Conservation (phyloP, 2,888 invertebrate species). For the Rhimphoctona megacephalus region DNA sequence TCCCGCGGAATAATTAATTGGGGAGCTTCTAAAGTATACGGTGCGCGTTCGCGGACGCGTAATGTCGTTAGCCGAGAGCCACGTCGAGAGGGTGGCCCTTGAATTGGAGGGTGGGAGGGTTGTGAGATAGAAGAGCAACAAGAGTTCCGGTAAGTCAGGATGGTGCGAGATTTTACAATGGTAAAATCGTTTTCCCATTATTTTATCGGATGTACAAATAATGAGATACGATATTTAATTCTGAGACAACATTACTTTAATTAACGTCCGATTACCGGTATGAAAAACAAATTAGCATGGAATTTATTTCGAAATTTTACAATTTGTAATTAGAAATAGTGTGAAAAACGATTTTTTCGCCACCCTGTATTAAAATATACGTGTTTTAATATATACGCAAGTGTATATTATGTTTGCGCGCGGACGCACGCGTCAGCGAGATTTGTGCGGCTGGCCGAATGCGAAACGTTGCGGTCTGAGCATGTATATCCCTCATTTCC, state of each 20-base stretch:
- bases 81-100: slow-evolving; percentile 68
- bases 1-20: slow-evolving; percentile 83
- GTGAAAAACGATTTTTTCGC: background rate
- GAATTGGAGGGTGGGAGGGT: slow-evolving; percentile 59
- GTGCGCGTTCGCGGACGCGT: slow-evolving; percentile 80
- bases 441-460: slow-evolving; percentile 79
- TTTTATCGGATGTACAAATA: background rate
- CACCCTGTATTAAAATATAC: slow-evolving; percentile 1
- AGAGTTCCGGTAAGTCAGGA: background rate
- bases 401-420: slow-evolving; percentile 59
- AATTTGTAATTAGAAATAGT: background rate
- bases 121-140: slow-evolving; percentile 21
- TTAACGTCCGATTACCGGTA: background rate
- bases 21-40: slow-evolving; percentile 80
- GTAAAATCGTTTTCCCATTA: slow-evolving; percentile 17
- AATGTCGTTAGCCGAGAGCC: slow-evolving; percentile 78
- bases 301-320: background rate
- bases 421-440: slow-evolving; percentile 74
- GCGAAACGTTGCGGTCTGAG: slow-evolving; percentile 77
- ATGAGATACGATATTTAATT: background rate
- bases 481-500: slow-evolving; percentile 40
- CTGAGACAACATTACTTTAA: background rate
- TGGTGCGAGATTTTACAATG: background rate
- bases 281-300: background rate
- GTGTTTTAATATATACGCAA: slow-evolving; percentile 5